phyloP scores from a whole-genome alignment of 2,888 invertebrate genomes.

The Argyra leucocephala region DNA sequence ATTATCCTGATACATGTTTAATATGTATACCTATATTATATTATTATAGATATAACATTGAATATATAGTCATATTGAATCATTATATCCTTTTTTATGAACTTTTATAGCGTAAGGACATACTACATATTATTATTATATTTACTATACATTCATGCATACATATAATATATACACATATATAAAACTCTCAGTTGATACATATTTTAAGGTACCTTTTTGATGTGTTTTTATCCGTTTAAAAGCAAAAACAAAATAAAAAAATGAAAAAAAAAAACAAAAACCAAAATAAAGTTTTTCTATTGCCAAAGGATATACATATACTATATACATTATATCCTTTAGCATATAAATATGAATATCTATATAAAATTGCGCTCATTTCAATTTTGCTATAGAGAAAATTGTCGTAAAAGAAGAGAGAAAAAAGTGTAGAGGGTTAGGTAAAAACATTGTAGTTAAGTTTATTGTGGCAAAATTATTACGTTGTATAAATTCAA shows the following conservation, averaged over 20 bases:
- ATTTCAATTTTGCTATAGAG: neutral
- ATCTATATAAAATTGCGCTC: neutral
- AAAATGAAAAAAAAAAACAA: neutral
- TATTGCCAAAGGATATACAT: neutral
- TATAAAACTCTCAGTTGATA: too few species aligned
- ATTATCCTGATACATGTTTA: too few species aligned
- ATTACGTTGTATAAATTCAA: neutral
- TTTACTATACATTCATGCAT: too few species aligned
- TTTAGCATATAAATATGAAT: neutral
- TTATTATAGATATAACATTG: too few species aligned
- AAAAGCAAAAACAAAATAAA: neutral
- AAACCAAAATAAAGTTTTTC: neutral
- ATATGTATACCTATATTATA: too few species aligned
- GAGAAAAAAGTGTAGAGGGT: neutral
- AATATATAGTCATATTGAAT: too few species aligned
- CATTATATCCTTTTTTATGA: too few species aligned
- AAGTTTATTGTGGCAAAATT: slow-evolving; percentile 1
- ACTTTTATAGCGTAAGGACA: too few species aligned
- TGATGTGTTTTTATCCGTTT: neutral
- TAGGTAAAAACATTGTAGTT: neutral
- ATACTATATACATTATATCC: neutral
- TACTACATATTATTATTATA: too few species aligned
- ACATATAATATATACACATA: too few species aligned
- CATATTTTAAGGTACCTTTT: neutral
- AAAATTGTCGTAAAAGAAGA: neutral